Conservation (phyloP, 2,888 invertebrate species). For the Petrolisthes manimaculis region DNA sequence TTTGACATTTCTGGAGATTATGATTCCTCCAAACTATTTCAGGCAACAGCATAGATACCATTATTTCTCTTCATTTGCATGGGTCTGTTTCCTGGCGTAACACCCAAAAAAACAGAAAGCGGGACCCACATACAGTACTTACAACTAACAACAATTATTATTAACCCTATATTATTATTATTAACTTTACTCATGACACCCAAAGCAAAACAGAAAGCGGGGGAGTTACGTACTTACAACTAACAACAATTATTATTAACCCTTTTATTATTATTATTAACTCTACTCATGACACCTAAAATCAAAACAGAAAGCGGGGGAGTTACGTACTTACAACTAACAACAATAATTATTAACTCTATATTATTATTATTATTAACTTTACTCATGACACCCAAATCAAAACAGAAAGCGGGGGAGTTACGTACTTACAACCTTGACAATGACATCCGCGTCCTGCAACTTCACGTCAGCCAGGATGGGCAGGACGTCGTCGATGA, state of each 20-base stretch:
- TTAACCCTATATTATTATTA: neutral
- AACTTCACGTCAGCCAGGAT: conserved; percentile 87
- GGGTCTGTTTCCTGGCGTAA: too few species aligned
- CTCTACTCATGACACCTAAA: neutral
- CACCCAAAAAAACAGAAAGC: too few species aligned
- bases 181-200: neutral
- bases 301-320: neutral
- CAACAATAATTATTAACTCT: neutral
- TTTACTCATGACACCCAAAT: neutral
- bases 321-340: conserved; percentile 87
- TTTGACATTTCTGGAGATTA: too few species aligned
- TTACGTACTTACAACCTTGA: conserved; percentile 93
- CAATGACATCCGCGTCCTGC: conserved; percentile 88
- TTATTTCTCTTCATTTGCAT: too few species aligned
- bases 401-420: neutral
- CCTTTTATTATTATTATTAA: neutral
- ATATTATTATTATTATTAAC: neutral
- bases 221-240: conserved; percentile 87
- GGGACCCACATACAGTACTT: conserved; percentile 76
- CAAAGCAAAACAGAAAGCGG: neutral
- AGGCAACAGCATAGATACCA: too few species aligned
- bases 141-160: conserved; percentile 75
- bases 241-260: neutral
- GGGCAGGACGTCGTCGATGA: conserved; percentile 91
- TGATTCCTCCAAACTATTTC: too few species aligned